phyloP scores from a whole-genome alignment of 2,888 invertebrate genomes.

The Eugnorisma glareosa region DNA sequence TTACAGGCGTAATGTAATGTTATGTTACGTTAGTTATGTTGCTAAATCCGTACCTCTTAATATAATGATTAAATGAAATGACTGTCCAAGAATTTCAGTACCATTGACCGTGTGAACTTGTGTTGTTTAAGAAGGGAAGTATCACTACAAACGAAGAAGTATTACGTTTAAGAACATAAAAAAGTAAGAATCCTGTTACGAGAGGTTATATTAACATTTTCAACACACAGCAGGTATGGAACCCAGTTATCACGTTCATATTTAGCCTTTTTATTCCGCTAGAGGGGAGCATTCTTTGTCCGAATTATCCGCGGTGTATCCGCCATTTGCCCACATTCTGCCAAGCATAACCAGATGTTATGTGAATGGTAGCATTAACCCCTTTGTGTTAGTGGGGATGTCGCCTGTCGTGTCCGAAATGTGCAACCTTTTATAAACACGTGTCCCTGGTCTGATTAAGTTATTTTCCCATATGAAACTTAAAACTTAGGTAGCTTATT shows the following conservation, averaged over 20 bases:
- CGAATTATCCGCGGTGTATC: slow-evolving; percentile 64
- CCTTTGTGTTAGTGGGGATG: slow-evolving; percentile 30
- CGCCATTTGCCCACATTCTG: slow-evolving; percentile 52
- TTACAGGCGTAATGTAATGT: background rate
- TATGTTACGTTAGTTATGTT: background rate
- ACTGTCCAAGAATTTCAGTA: background rate
- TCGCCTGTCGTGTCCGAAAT: slow-evolving; percentile 22
- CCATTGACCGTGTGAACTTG: background rate
- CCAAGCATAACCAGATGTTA: slow-evolving; percentile 61
- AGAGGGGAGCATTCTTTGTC: slow-evolving; percentile 62
- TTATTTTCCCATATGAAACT: background rate
- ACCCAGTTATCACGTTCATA: slow-evolving; percentile 48
- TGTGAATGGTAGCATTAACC: slow-evolving; percentile 47
- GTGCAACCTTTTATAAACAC: slow-evolving; percentile 19
- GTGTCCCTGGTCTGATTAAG: background rate
- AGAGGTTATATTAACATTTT: slow-evolving; percentile 26
- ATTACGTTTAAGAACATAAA: background rate
- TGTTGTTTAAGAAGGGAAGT: background rate
- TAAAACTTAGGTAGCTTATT: background rate
- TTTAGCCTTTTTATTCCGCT: slow-evolving; percentile 55
- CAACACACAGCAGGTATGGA: slow-evolving; percentile 5
- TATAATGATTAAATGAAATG: background rate
- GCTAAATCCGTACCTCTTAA: background rate
- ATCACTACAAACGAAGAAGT: background rate
- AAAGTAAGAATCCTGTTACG: background rate